Conservation (phyloP, 2,888 invertebrate genomes). For the Lathronympha strigana region DNA sequence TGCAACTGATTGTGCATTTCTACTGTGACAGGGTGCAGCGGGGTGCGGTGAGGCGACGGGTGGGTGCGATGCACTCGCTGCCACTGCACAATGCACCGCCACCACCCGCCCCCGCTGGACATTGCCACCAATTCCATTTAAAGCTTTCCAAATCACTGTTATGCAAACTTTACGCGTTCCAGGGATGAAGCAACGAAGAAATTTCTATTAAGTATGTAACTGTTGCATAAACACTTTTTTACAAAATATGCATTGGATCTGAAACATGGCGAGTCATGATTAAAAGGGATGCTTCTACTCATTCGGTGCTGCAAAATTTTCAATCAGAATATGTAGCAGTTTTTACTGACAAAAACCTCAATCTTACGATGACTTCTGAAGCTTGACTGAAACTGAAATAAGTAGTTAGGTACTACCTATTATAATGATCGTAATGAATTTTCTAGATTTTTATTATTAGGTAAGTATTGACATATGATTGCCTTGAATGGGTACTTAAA, state of each 20-base stretch:
- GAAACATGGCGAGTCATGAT: not conserved
- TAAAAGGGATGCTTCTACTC: not conserved
- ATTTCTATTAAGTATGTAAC: slow-evolving; percentile 30
- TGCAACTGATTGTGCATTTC: slow-evolving; percentile 22
- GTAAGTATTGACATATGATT: not conserved
- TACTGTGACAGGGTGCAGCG: slow-evolving; percentile 46
- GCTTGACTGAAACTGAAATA: no score
- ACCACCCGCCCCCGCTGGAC: slow-evolving; percentile 59
- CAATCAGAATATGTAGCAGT: not conserved
- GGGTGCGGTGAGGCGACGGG: slow-evolving; percentile 46
- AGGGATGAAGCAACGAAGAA: slow-evolving; percentile 5
- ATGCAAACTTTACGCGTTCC: slow-evolving; percentile 43
- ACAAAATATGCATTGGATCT: not conserved
- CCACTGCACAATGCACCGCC: slow-evolving; percentile 60
- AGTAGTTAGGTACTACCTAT: no score
- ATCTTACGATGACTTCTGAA: no score
- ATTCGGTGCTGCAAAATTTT: not conserved
- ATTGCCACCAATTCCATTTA: slow-evolving; percentile 69
- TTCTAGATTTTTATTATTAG: no score
- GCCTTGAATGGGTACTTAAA: not conserved
- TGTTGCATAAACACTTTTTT: slow-evolving; percentile 12
- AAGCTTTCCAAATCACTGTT: slow-evolving; percentile 57
- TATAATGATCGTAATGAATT: no score
- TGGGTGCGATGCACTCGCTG: slow-evolving; percentile 61
- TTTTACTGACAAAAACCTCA: no score